Evolutionary conservation across 2,113 vertebrate species (phyloP), one percentile per base, ranked within the genome.

Genomic region (Daubentonia madagascariensis): DNA sequence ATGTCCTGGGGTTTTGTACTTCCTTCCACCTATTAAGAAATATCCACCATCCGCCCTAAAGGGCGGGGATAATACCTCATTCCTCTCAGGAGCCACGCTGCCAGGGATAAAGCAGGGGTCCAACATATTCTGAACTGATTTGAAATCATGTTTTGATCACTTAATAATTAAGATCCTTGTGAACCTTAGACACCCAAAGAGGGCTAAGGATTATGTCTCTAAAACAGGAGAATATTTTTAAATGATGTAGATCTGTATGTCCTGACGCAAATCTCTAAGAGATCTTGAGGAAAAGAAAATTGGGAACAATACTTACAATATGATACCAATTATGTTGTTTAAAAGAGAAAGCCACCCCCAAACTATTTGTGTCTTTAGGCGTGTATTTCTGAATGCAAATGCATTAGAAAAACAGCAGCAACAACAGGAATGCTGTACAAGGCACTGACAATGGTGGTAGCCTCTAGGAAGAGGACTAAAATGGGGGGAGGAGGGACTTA

Each of bases 361-460:
- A 17, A 32, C 18, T 5, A 20, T 52, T 45, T 35, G 18, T 75
- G 94, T 67, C 59, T 30, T 48, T 43, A 16, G 61, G n/a, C 28
- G 35, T 68, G 0, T 37, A 4, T 67, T 6, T 83, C 81, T 57
- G 76, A 48, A 54, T 25, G 45, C 35, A 76, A 32, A 67, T 13
- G 45, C 16, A 43, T 1, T 8, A 65, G 35, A 8, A 63, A 79
- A 88, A 20, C 13, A 85, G 25, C 11, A 67, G 35, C n/a, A 59
- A 16, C 25, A 20, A 23, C 17, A 45, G 57, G 35, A 18, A 43
- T 10, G 7, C 80, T 45, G 9, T 2, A 8, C 14, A 37, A 32
- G 5, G 1, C 1, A 0, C 14, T 11, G 20, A 37, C 10, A 1
- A 9, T 12, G 4, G 28, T 4, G 30, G 30, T 25, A 9, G 61